A percentile compares a stretch with the other conserved stretches of the same genome.
phyloP scores from a whole-genome alignment of 2,113 vertebrate genomes.

The Bos indicus region DNA sequence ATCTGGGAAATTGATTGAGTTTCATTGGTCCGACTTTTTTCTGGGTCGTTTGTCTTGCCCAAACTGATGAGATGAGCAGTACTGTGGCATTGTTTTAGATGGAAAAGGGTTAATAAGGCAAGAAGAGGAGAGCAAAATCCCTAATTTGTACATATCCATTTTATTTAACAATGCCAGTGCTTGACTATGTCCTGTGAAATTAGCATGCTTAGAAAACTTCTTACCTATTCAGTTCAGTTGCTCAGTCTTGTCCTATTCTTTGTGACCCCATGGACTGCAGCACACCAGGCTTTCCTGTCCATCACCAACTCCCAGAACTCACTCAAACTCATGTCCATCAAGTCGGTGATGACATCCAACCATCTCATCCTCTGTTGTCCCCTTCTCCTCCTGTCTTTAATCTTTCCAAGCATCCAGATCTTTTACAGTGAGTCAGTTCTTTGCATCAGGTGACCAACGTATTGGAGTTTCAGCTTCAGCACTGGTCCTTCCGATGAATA shows the following conservation, averaged over 20 bases:
- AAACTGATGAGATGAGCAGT: background rate
- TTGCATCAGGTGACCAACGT: background rate
- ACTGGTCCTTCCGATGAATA: background rate
- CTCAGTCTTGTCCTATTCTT: background rate
- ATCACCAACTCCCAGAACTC: background rate
- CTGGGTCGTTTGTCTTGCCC: background rate
- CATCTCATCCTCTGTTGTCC: background rate
- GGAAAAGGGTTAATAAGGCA: background rate
- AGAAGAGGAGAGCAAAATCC: background rate
- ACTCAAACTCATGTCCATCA: background rate
- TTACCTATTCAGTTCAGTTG: background rate
- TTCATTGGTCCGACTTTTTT: conserved; percentile 26
- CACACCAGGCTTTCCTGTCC: background rate
- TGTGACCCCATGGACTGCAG: background rate
- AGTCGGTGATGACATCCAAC: background rate
- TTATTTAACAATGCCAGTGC: background rate
- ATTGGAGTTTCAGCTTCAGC: background rate
- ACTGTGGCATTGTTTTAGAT: background rate
- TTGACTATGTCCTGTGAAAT: conserved; percentile 23
- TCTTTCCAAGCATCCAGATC: background rate
- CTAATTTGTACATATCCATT: background rate
- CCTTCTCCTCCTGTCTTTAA: background rate
- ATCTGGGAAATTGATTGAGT: background rate
- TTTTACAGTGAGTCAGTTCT: background rate
- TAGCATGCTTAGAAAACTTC: conserved; percentile 18